Base-by-base conservation (phyloP, 2,888 invertebrate genomes). In the Campoletis raptor region DNA sequence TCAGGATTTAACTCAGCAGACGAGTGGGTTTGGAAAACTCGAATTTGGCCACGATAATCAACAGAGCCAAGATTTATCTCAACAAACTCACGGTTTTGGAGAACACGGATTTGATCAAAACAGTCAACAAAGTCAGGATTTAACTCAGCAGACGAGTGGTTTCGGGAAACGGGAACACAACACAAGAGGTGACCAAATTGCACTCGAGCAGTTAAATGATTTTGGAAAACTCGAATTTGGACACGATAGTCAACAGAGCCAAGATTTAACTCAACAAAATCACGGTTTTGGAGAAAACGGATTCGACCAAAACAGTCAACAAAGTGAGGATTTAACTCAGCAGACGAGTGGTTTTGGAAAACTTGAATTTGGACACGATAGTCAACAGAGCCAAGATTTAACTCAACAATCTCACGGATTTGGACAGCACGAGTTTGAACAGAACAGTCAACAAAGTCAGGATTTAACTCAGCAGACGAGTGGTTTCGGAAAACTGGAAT, bases 31-130 rank as follows among this genome's bases (percentile, higher is more conserved):
- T 18, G 48, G 24, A 18, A 48, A 70, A 48, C 70, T 67, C 8
- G 67, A 70, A 48, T 48, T 52, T 30, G 18, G 18, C 0, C 10
- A 54, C 0, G 18, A 40, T 18, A n/a, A 7, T 74, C 61, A 89
- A 81, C 88, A 88, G n/a, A 77, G 40, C 82, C 82, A 85, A 76
- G 85, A 88, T 64, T 80, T 70, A 48, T 87, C 73, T 30, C 88
- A 88, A 66, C 86, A 81, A 61, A 85, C 18, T 4, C 1, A 18
- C 9, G 21, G 82, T 36, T 79, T 36, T 18, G 74, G 72, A 18
- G 40, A 85, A 10, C 40, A 48, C 48, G 76, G 82, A 36, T 73
- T 88, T 9, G 91, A 90, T 66, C 94, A 94, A 87, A 92, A 94
- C 88, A 89, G 91, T 9, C 91, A 88, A 78, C 89, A 90, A 66